These are phyloP conservation scores for Scortum barcoo DNA, from an alignment of 2,113 vertebrate genomes.

Conservation along the genomic window DNA sequence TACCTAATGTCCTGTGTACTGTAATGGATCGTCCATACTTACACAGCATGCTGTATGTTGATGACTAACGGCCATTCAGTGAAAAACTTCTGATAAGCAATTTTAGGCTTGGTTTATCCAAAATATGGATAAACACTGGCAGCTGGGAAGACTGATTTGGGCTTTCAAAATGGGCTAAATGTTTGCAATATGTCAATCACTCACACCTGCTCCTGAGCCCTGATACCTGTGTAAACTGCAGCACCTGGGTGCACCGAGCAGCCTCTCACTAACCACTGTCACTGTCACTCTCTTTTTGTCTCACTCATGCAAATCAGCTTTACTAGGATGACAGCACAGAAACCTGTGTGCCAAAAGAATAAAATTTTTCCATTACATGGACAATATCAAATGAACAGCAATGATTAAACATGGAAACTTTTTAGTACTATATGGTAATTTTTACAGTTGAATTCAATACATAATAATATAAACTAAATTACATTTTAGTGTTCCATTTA, in stretches of 20 bases:
- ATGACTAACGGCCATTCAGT: background rate
- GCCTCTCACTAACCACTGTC: background rate
- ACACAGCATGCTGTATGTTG: background rate
- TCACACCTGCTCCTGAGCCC: background rate
- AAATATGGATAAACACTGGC: background rate
- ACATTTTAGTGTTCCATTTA: background rate
- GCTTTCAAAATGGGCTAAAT: slow-evolving; percentile 11
- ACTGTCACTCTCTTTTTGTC: background rate
- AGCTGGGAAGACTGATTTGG: background rate
- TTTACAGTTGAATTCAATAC: background rate
- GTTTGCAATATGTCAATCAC: slow-evolving; percentile 21
- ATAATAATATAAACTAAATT: background rate
- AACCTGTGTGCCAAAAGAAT: background rate
- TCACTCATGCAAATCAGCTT: background rate
- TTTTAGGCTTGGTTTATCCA: background rate
- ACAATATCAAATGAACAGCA: background rate
- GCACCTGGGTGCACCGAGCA: slow-evolving; percentile 5
- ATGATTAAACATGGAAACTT: background rate
- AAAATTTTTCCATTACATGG: background rate
- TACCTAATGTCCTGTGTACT: background rate
- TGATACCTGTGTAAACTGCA: slow-evolving; percentile 21
- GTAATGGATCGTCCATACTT: background rate
- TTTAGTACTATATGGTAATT: background rate
- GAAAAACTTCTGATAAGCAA: slow-evolving; percentile 1
- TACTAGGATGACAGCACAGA: background rate